Percentiles rank a stretch among this genome's conserved stretches.
phyloP scores from a whole-genome alignment of 2,888 invertebrate species.

The Eledona agricola region DNA sequence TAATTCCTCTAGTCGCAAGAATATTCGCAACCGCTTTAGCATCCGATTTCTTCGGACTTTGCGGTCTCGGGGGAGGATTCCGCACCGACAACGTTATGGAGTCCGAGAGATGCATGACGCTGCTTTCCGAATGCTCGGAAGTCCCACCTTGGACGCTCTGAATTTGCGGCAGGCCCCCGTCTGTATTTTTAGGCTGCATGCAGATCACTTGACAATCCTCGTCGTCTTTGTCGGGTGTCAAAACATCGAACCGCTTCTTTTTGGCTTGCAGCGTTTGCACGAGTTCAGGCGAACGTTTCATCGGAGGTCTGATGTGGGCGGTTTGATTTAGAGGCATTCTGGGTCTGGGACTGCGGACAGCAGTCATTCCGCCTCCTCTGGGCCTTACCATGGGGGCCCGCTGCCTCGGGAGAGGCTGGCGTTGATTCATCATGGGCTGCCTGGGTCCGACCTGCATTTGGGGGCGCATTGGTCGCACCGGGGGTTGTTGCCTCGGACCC shows the following conservation, averaged over 20 bases:
- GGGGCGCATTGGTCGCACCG: slow-evolving; percentile 51
- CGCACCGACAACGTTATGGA: slow-evolving; percentile 75
- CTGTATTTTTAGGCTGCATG: slow-evolving; percentile 76
- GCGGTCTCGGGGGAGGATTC: slow-evolving; percentile 60
- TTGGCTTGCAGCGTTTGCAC: slow-evolving; percentile 58
- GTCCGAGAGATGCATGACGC: slow-evolving; percentile 74
- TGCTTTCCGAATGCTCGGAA: slow-evolving; percentile 61
- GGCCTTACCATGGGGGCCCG: slow-evolving; percentile 49
- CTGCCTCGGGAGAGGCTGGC: slow-evolving; percentile 42
- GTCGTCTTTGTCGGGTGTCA: slow-evolving; percentile 76
- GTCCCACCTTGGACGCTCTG: slow-evolving; percentile 69
- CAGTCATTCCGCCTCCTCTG: slow-evolving; percentile 45
- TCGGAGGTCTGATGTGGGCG: slow-evolving; percentile 43
- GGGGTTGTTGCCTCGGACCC: slow-evolving; percentile 47
- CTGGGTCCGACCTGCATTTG: slow-evolving; percentile 44
- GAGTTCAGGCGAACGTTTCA: slow-evolving; percentile 57
- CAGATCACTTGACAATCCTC: slow-evolving; percentile 80
- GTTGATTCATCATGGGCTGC: slow-evolving; percentile 41
- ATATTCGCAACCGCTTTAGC: slow-evolving; percentile 81
- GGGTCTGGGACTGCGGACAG: slow-evolving; percentile 45
- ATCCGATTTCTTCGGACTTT: slow-evolving; percentile 69
- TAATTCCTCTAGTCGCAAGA: slow-evolving; percentile 79
- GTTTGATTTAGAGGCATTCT: slow-evolving; percentile 45
- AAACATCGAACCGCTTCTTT: slow-evolving; percentile 70
- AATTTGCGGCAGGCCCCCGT: slow-evolving; percentile 72